Percentiles rank a stretch among this genome's conserved stretches.
Conservation (phyloP, 2,797 vertebrate genomes). For the Pangasius mekongensis region DNA sequence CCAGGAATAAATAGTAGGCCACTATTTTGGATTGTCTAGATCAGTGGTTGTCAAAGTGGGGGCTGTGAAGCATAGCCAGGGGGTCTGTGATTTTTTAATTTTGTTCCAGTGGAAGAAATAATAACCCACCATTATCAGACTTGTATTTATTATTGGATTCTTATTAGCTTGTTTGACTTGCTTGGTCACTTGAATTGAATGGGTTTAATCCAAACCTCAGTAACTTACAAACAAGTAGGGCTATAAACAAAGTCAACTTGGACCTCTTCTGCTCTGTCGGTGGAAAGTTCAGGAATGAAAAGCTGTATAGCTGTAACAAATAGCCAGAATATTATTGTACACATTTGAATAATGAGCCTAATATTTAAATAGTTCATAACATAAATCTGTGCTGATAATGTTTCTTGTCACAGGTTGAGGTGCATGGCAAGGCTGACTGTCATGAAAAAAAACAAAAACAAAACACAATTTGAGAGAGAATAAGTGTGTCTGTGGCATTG, state of each 20-base stretch:
- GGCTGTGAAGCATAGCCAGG: neutral
- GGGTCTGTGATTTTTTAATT: neutral
- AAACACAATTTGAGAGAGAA: neutral
- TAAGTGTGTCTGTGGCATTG: neutral
- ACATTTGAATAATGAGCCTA: neutral
- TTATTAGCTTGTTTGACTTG: neutral
- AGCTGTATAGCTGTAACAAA: neutral
- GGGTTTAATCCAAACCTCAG: neutral
- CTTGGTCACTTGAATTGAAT: neutral
- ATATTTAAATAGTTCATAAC: neutral
- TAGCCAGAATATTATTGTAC: neutral
- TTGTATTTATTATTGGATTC: neutral
- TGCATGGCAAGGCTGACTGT: neutral
- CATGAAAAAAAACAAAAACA: neutral
- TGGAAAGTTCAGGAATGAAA: neutral
- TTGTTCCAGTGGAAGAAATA: neutral
- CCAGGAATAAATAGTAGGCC: constrained; percentile 2
- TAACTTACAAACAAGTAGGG: neutral
- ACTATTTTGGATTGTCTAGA: constrained; percentile 1
- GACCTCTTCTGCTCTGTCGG: neutral
- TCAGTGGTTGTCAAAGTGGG: neutral
- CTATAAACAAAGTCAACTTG: neutral
- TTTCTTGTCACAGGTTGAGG: neutral
- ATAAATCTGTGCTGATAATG: neutral
- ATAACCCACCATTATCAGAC: neutral